These are phyloP conservation scores for Frieseomelitta varia DNA, from an alignment of 1,140 invertebrate species.

Conservation along the genomic window DNA sequence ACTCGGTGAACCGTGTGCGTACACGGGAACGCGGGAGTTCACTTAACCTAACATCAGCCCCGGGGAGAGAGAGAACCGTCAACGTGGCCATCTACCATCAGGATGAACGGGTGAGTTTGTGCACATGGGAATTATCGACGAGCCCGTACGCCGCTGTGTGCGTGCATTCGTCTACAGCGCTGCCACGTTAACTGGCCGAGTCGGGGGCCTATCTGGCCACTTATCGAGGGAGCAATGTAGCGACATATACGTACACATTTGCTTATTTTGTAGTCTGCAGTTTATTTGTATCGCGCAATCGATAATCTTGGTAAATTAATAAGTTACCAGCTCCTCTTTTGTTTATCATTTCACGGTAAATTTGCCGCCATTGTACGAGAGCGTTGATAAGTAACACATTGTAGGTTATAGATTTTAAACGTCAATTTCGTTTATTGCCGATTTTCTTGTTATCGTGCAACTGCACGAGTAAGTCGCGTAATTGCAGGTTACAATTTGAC, in stretches of 20 bases:
- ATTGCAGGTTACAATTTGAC: too few relatives aligned
- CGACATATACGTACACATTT: neutral
- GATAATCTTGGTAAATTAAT: neutral
- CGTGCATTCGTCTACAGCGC: neutral
- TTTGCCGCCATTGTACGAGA: neutral
- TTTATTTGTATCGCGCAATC: neutral
- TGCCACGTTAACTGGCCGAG: neutral
- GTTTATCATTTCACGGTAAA: neutral
- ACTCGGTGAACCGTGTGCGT: constrained; percentile 24
- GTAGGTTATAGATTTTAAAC: neutral
- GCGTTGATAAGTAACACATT: neutral
- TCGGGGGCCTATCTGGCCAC: neutral
- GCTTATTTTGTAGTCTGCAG: neutral
- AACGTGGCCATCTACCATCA: constrained; percentile 64
- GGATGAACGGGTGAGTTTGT: constrained; percentile 76
- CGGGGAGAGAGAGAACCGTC: constrained; percentile 34
- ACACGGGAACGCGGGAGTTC: constrained; percentile 49
- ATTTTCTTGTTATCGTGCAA: too few relatives aligned
- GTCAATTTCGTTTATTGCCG: too few relatives aligned
- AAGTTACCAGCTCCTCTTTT: neutral
- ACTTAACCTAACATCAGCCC: constrained; percentile 53
- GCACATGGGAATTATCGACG: constrained; percentile 60
- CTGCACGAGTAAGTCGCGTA: too few relatives aligned
- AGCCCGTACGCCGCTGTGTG: neutral
- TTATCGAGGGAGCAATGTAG: neutral